Percentiles rank a stretch among this genome's conserved stretches.
Conservation (phyloP, 1,140 invertebrate species). For the Phymorhynchus buccinoides region DNA sequence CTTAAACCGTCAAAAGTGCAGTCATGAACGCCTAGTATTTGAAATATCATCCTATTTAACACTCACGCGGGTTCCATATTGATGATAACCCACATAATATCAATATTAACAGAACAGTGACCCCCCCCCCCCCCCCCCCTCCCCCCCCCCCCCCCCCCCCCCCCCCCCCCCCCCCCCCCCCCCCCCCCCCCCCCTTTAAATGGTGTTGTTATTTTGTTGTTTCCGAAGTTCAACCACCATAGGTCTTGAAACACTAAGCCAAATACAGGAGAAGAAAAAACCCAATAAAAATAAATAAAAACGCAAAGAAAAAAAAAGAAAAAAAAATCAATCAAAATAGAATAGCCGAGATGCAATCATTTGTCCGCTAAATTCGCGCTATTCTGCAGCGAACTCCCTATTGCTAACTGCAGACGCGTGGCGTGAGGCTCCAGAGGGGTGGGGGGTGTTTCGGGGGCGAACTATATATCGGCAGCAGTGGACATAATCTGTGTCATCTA, state of each 20-base stretch:
- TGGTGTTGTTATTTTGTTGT: conserved; percentile 10
- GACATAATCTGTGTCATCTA: conserved; percentile 43
- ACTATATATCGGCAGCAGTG: conserved; percentile 39
- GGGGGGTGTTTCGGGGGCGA: neutral
- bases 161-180: neutral
- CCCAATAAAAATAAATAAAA: neutral
- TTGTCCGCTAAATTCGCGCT: neutral
- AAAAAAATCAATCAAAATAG: conserved; percentile 27
- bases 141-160: too few species aligned
- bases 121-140: too few species aligned
- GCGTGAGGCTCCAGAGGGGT: conserved; percentile 32
- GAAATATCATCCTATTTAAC: too few species aligned
- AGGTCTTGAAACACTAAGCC: conserved; percentile 35
- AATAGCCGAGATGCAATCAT: neutral
- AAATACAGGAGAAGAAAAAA: conserved; percentile 9
- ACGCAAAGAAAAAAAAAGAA: too few species aligned
- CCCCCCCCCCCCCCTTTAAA: neutral
- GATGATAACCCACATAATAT: neutral
- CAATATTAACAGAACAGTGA: neutral
- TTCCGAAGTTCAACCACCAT: conserved; percentile 35
- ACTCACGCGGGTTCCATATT: too few species aligned
- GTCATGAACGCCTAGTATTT: too few species aligned
- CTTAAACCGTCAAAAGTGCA: too few species aligned
- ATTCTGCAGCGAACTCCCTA: neutral
- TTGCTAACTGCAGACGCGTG: conserved; percentile 38